These are phyloP conservation scores for Eulithis prunata DNA, from an alignment of 2,888 invertebrate genomes.

Conservation along the genomic window DNA sequence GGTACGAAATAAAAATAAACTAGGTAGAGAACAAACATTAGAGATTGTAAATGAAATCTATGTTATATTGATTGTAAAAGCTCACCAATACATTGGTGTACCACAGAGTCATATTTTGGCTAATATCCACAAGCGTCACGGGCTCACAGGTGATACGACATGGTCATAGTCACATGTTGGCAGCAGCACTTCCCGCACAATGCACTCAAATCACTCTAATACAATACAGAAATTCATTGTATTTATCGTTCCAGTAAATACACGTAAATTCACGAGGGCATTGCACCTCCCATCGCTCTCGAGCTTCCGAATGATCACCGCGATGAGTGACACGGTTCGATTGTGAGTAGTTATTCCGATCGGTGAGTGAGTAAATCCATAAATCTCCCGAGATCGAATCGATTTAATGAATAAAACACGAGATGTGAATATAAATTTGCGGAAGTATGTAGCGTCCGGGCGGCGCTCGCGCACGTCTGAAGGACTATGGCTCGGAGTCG, in stretches of 20 bases:
- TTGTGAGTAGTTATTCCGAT: slow-evolving; percentile 42
- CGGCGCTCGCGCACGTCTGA: slow-evolving; percentile 66
- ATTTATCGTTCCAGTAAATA: slow-evolving; percentile 48
- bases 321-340: slow-evolving; percentile 50
- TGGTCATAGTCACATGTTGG: slow-evolving; percentile 74
- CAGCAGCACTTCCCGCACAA: slow-evolving; percentile 57
- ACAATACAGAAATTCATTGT: slow-evolving; percentile 46
- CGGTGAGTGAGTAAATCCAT: slow-evolving; percentile 50
- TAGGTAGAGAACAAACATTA: no score
- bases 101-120: slow-evolving; percentile 83
- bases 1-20: background rate
- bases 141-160: slow-evolving; percentile 64
- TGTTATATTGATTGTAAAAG: slow-evolving; percentile 40
- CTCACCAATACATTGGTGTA: slow-evolving; percentile 82
- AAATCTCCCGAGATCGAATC: slow-evolving; percentile 43
- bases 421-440: slow-evolving; percentile 48
- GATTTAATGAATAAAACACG: slow-evolving; percentile 47
- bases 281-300: slow-evolving; percentile 52
- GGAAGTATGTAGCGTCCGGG: slow-evolving; percentile 57
- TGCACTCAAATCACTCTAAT: slow-evolving; percentile 60
- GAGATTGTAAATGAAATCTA: background rate
- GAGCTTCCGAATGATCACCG: slow-evolving; percentile 58
- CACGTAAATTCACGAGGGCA: slow-evolving; percentile 57
- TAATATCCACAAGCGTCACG: slow-evolving; percentile 74
- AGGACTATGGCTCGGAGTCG: slow-evolving; percentile 66